A percentile compares a stretch with the other conserved stretches of the same genome.
Conservation (phyloP, 2,888 invertebrate species). For the Cylindroiulus punctatus region DNA sequence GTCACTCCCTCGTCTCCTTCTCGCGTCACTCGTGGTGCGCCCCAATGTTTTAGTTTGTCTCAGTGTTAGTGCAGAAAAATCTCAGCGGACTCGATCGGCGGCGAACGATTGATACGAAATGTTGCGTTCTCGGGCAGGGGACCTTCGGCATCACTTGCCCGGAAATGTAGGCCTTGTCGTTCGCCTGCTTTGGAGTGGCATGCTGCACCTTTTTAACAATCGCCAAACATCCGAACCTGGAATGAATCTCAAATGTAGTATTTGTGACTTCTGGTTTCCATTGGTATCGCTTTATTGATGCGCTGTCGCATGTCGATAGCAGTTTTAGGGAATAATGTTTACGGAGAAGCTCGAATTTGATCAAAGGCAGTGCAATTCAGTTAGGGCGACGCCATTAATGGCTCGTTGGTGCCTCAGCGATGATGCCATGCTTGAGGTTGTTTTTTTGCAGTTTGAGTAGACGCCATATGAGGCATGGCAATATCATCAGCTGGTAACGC, state of each 20-base stretch:
- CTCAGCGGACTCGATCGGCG: not conserved
- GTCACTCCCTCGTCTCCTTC: not conserved
- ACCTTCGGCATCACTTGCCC: not conserved
- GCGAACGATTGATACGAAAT: not conserved
- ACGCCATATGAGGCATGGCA: not conserved
- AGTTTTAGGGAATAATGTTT: not conserved
- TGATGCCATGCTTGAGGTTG: not conserved
- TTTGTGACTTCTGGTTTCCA: not conserved
- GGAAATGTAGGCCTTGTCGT: not conserved
- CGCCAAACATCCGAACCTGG: not conserved
- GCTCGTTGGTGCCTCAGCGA: not conserved
- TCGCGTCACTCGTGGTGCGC: not conserved
- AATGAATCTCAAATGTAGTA: not conserved
- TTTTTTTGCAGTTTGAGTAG: not conserved
- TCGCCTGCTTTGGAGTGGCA: not conserved
- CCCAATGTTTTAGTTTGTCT: not conserved
- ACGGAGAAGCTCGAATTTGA: not conserved
- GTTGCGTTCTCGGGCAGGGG: not conserved
- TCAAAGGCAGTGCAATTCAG: not conserved
- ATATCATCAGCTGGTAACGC: not conserved
- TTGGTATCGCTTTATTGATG: not conserved
- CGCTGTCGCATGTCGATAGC: not conserved
- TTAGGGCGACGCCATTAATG: not conserved
- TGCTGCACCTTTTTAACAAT: not conserved
- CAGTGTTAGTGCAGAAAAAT: not conserved